Evolutionary conservation across 1,140 invertebrate species (phyloP).

Genomic region (Bradysia coprophila): DNA sequence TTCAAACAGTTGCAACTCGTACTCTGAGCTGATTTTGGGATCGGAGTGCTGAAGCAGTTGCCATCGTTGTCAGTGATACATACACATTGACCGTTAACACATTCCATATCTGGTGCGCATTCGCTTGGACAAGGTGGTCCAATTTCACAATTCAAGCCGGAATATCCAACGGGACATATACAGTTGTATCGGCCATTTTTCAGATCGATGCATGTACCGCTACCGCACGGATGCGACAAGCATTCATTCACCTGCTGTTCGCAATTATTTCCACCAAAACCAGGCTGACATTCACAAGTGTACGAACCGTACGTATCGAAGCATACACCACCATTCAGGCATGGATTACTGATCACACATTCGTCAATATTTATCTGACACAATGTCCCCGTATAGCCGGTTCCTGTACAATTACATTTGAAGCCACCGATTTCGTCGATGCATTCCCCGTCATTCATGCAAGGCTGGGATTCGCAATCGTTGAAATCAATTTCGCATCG

Average conservation of each 20-base stretch:
- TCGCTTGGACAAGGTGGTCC: conserved; percentile 14
- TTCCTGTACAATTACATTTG: conserved; percentile 52
- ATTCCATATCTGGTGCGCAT: conserved; percentile 22
- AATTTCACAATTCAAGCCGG: conserved; percentile 28
- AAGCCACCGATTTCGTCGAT: conserved; percentile 58
- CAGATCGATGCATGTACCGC: conserved; percentile 40
- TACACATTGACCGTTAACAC: conserved; percentile 29
- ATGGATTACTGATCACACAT: conserved; percentile 47
- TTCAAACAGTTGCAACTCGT: conserved; percentile 26
- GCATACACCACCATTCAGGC: conserved; percentile 56
- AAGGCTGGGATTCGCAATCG: conserved; percentile 54
- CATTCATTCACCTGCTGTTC: conserved; percentile 34
- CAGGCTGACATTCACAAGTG: conserved; percentile 63
- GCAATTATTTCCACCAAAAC: conserved; percentile 57
- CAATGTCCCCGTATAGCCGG: conserved; percentile 55
- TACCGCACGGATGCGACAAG: conserved; percentile 31
- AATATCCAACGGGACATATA: conserved; percentile 46
- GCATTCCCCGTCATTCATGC: conserved; percentile 68
- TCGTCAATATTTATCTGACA: conserved; percentile 79
- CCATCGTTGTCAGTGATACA: conserved; percentile 47
- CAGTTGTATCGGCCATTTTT: conserved; percentile 39
- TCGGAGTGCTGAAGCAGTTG: conserved; percentile 13
- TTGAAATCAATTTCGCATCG: conserved; percentile 49
- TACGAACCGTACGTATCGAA: conserved; percentile 63
- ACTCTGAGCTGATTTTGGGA: conserved; percentile 16